Evolutionary conservation across 2,113 vertebrate genomes (phyloP).

Genomic region (Pithys albifrons): DNA sequence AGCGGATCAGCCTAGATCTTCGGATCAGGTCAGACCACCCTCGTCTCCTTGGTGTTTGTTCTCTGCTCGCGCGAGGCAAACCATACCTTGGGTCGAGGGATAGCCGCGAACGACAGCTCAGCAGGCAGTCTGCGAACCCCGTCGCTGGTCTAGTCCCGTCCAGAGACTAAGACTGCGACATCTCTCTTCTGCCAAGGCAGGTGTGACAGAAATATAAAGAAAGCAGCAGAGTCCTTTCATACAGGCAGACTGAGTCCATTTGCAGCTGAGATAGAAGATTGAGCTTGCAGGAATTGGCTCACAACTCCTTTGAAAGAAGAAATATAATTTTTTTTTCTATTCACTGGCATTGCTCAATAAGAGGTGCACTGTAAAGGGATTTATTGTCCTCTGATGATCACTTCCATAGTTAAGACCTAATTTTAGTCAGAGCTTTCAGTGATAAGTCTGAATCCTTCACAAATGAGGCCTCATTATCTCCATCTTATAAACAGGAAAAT

Average conservation of each 20-base stretch:
- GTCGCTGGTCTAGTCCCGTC: too few species aligned
- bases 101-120: too few species aligned
- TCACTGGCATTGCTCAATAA: background rate
- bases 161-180: too few species aligned
- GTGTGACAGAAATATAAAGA: background rate
- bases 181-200: background rate
- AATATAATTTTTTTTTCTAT: background rate
- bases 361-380: background rate
- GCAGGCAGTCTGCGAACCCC: too few species aligned
- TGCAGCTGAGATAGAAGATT: rapidly evolving
- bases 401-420: background rate
- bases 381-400: background rate
- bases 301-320: background rate
- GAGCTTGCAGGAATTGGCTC: background rate
- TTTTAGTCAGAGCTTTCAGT: background rate
- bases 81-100: too few species aligned
- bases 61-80: too few species aligned
- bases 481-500: conserved; percentile 8
- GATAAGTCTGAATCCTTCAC: background rate
- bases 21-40: too few species aligned
- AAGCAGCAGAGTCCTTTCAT: background rate
- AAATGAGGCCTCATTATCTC: background rate
- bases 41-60: too few species aligned
- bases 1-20: too few species aligned
- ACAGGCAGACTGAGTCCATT: background rate